phyloP scores from a whole-genome alignment of 2,888 invertebrate species.

The Sarcophaga caerulescens region DNA sequence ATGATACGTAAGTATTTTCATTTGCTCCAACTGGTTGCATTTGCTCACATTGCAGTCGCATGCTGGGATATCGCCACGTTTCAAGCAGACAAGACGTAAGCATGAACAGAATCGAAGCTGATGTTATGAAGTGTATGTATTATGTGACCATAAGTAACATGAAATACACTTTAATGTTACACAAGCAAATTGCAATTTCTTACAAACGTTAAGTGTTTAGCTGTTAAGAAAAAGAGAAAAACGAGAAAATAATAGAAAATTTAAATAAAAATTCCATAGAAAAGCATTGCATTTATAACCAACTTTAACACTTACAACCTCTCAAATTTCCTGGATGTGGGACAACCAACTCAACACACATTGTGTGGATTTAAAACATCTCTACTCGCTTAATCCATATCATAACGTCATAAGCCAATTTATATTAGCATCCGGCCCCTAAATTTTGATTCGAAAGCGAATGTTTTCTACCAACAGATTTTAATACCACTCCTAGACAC shows the following conservation, averaged over 20 bases:
- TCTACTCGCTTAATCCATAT: too few relatives aligned
- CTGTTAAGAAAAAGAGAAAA: conserved; percentile 5
- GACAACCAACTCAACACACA: too few relatives aligned
- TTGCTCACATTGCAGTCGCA: conserved; percentile 24
- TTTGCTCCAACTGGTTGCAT: conserved; percentile 61
- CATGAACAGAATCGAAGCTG: conserved; percentile 24
- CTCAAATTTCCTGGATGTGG: too few relatives aligned
- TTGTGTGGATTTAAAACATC: too few relatives aligned
- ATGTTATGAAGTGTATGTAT: conserved; percentile 1
- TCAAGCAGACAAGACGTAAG: background rate
- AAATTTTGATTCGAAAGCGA: too few relatives aligned
- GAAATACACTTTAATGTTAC: conserved; percentile 56
- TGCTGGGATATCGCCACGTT: background rate
- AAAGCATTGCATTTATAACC: conserved; percentile 31
- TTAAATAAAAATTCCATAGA: background rate
- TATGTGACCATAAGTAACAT: conserved; percentile 39
- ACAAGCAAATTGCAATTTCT: conserved; percentile 62
- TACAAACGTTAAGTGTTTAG: conserved; percentile 64
- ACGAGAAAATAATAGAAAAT: background rate
- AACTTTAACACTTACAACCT: conserved; percentile 42
- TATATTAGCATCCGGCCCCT: too few relatives aligned
- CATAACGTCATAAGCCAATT: too few relatives aligned
- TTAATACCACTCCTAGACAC: too few relatives aligned
- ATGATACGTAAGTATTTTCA: conserved; percentile 63
- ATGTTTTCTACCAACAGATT: too few relatives aligned